Evolutionary conservation across 2,888 invertebrate species (phyloP).

Genomic region (Papilio gigon): DNA sequence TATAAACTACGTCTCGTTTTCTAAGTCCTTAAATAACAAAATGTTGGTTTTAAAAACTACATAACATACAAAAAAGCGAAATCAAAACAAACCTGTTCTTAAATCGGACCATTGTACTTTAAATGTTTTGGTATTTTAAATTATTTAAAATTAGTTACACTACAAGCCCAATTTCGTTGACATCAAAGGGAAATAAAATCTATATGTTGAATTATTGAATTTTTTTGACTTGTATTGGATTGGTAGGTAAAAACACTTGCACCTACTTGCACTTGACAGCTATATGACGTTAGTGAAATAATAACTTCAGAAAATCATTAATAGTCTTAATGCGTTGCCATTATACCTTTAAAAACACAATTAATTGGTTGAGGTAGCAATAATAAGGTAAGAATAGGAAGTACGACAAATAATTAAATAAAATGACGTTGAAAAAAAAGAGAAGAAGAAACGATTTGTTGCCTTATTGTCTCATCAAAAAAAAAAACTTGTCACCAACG

Average conservation of each 20-base stretch:
- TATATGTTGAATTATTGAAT: neutral
- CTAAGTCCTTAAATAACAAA: neutral
- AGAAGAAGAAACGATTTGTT: neutral
- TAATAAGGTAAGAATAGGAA: too few relatives aligned
- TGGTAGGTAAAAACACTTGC: too few relatives aligned
- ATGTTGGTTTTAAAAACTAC: neutral
- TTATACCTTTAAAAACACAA: too few relatives aligned
- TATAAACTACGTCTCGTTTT: neutral
- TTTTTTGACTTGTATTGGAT: too few relatives aligned
- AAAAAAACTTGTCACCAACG: neutral
- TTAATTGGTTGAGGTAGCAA: too few relatives aligned
- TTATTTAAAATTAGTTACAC: neutral
- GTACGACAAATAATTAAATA: too few relatives aligned
- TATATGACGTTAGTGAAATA: too few relatives aligned
- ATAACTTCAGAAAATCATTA: too few relatives aligned
- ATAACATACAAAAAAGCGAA: conserved; percentile 28
- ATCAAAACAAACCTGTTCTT: conserved; percentile 81
- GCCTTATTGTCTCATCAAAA: neutral
- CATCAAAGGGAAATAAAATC: neutral
- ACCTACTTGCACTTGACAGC: too few relatives aligned
- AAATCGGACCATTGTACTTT: conserved; percentile 82
- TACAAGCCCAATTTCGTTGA: neutral
- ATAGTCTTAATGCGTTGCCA: too few relatives aligned
- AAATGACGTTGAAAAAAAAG: too few relatives aligned
- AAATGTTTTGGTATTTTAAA: neutral